A percentile compares a stretch with the other conserved stretches of the same genome.
These are phyloP conservation scores for Hymenopus coronatus DNA, from an alignment of 2,888 invertebrate genomes.

Conservation along the genomic window DNA sequence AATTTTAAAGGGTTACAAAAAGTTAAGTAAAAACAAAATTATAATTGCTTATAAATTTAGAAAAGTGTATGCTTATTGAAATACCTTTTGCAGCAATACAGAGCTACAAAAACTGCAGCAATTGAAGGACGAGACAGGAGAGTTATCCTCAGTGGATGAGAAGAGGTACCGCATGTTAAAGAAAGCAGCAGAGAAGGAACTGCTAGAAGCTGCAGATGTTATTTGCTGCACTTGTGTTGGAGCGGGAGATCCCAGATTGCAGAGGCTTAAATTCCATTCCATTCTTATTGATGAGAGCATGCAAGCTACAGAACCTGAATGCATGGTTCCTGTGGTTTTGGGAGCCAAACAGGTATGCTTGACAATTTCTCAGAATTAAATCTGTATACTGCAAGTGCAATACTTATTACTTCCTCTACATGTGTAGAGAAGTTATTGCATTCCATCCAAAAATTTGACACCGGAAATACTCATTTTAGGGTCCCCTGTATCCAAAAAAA, in stretches of 20 bases:
- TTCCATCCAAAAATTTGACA: too few relatives aligned
- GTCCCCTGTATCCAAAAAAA: too few relatives aligned
- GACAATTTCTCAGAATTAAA: not conserved
- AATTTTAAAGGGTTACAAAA: too few relatives aligned
- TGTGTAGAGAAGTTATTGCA: too few relatives aligned
- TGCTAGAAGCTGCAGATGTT: conserved; percentile 94
- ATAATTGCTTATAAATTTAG: too few relatives aligned
- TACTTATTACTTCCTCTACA: too few relatives aligned
- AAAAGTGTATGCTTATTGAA: not conserved
- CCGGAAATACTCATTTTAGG: too few relatives aligned
- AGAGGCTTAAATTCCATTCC: conserved; percentile 89
- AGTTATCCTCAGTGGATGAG: conserved; percentile 93
- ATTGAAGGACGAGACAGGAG: conserved; percentile 97
- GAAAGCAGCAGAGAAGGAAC: conserved; percentile 84
- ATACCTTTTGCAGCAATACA: conserved; percentile 54
- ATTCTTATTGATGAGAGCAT: conserved; percentile 97
- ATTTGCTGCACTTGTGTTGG: conserved; percentile 99
- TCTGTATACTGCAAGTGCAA: not conserved
- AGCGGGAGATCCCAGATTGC: conserved; percentile 93
- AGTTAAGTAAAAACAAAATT: too few relatives aligned
- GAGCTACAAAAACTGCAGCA: conserved; percentile 94
- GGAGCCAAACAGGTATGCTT: conserved; percentile 79
- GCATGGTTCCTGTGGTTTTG: conserved; percentile 97
- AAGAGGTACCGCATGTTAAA: conserved; percentile 88
- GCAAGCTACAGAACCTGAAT: conserved; percentile 96